Conservation (phyloP, 2,888 invertebrate genomes). For the Venusia cambrica region DNA sequence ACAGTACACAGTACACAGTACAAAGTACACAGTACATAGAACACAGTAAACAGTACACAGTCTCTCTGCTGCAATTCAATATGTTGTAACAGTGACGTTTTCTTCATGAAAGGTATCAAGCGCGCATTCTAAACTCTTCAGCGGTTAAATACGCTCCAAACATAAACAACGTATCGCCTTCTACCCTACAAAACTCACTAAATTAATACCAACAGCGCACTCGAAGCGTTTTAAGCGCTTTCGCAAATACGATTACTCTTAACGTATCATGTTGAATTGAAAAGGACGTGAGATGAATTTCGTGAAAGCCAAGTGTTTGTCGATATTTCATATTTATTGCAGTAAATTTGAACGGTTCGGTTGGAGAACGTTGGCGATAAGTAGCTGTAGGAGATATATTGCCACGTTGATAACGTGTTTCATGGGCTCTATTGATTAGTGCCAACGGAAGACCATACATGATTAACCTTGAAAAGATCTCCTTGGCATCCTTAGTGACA, state of each 20-base stretch:
- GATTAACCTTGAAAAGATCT: too few species aligned
- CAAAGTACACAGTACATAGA: too few species aligned
- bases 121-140: conserved; percentile 22
- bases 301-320: conserved; percentile 19
- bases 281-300: conserved; percentile 15
- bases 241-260: conserved; percentile 16
- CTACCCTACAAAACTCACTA: neutral
- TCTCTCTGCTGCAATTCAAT: too few species aligned
- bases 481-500: too few species aligned
- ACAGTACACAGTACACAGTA: too few species aligned
- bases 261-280: conserved; percentile 16
- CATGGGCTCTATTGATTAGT: conserved; percentile 2
- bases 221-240: conserved; percentile 11
- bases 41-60: too few species aligned
- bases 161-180: conserved; percentile 1
- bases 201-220: conserved; percentile 13
- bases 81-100: too few species aligned
- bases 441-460: too few species aligned
- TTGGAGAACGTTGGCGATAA: conserved; percentile 12
- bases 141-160: conserved; percentile 24
- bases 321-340: conserved; percentile 26
- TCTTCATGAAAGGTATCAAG: conserved; percentile 10
- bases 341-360: conserved; percentile 20
- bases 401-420: conserved; percentile 10
- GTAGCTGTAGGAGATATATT: conserved; percentile 14